These are phyloP conservation scores for Merops nubicus DNA, from an alignment of 2,113 vertebrate species.

Conservation along the genomic window DNA sequence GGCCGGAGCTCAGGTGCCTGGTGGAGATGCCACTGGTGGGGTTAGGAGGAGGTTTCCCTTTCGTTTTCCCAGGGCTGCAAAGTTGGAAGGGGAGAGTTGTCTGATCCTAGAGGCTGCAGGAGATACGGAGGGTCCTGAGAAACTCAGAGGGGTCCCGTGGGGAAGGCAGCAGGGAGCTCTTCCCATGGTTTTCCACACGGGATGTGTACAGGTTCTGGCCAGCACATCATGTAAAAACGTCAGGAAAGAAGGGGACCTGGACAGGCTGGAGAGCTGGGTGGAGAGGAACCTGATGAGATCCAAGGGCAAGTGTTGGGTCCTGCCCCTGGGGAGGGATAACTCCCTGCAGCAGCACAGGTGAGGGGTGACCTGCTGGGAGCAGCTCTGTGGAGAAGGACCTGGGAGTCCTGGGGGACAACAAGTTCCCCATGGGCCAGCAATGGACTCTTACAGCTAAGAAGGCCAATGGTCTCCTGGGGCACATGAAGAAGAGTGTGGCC, in stretches of 20 bases:
- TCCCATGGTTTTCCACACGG: background rate
- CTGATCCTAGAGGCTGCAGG: background rate
- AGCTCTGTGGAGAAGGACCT: background rate
- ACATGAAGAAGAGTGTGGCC: no score
- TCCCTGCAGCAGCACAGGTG: background rate
- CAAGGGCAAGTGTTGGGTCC: background rate
- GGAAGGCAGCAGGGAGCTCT: background rate
- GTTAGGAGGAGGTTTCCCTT: background rate
- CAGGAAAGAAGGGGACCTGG: no score
- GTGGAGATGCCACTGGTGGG: background rate
- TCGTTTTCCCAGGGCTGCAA: background rate
- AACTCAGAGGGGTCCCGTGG: background rate
- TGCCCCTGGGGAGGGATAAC: background rate
- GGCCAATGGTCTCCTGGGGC: no score
- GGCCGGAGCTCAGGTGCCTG: background rate
- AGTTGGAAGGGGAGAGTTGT: background rate
- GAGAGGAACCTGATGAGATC: background rate
- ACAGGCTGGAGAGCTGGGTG: background rate
- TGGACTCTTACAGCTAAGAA: no score
- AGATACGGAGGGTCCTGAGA: background rate
- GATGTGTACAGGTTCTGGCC: accelerated
- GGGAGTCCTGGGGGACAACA: no score
- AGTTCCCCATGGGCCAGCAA: no score
- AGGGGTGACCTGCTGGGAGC: background rate
- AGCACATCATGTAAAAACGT: no score